Evolutionary conservation across 2,797 vertebrate genomes (phyloP).

Genomic region (Enoplosus armatus): DNA sequence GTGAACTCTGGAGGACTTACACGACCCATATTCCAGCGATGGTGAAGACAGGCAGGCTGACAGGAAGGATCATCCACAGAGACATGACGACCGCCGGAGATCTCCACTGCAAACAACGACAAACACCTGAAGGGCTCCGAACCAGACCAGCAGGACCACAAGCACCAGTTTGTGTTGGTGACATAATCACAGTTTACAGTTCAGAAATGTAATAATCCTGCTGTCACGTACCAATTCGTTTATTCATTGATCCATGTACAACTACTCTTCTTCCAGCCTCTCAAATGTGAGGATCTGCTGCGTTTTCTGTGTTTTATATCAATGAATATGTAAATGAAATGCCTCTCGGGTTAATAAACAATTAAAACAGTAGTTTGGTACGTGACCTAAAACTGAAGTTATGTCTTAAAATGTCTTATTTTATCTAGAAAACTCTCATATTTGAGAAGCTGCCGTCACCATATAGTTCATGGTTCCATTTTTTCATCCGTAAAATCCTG

Average conservation of each 20-base stretch:
- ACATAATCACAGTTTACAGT: not conserved
- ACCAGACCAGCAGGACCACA: not conserved
- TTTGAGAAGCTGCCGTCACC: not conserved
- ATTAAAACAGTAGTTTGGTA: too few species aligned
- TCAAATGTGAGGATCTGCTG: not conserved
- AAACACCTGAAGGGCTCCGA: not conserved
- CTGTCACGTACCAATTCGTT: too few species aligned
- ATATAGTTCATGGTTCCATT: too few species aligned
- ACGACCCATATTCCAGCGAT: constrained; percentile 93
- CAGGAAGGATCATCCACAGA: constrained; percentile 89
- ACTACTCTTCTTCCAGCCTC: too few species aligned
- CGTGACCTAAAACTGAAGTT: too few species aligned
- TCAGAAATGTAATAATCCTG: too few species aligned
- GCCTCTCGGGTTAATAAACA: too few species aligned
- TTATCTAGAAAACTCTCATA: not conserved
- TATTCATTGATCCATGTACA: too few species aligned
- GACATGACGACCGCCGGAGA: constrained; percentile 81
- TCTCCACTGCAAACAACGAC: constrained; percentile 6
- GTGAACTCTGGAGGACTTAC: too few species aligned
- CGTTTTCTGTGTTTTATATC: not conserved
- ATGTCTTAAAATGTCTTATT: not conserved
- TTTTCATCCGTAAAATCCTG: not conserved
- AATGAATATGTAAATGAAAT: not conserved
- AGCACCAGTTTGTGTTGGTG: too few species aligned
- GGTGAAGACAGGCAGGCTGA: constrained; percentile 89